Conservation (phyloP, 2,888 invertebrate genomes). For the Drosophila fungiperda region DNA sequence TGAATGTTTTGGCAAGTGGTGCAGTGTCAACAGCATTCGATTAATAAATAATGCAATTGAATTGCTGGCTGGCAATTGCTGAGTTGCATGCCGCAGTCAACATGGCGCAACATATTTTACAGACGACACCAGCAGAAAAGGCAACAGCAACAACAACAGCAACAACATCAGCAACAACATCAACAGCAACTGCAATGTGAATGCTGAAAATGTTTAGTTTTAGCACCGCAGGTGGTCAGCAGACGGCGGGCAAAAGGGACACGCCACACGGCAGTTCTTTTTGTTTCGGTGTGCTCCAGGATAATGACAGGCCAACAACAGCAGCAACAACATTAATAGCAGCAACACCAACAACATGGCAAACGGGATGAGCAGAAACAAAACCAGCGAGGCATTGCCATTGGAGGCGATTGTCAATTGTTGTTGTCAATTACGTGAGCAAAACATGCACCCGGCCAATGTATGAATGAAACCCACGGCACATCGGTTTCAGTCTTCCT, state of each 20-base stretch:
- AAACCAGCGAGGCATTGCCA: constrained; percentile 36
- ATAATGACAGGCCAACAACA: constrained; percentile 67
- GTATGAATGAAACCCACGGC: constrained; percentile 37
- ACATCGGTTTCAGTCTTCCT: neutral
- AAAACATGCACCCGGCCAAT: constrained; percentile 67
- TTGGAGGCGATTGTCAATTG: constrained; percentile 74
- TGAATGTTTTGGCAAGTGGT: constrained; percentile 33
- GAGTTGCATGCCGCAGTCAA: constrained; percentile 41
- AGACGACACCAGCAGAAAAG: constrained; percentile 31
- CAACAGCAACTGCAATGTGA: constrained; percentile 30
- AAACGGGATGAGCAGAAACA: constrained; percentile 21
- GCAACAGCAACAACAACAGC: neutral
- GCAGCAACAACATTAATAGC: constrained; percentile 22
- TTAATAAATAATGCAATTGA: constrained; percentile 73
- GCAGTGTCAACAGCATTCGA: constrained; percentile 66
- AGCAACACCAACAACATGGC: neutral
- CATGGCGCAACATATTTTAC: constrained; percentile 54
- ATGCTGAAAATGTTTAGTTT: constrained; percentile 65
- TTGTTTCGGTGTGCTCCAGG: constrained; percentile 52
- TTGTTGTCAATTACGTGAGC: constrained; percentile 77
- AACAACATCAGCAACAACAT: neutral
- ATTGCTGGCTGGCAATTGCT: constrained; percentile 56
- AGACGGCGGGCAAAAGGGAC: constrained; percentile 45
- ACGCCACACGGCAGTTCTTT: constrained; percentile 41
- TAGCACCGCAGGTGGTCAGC: constrained; percentile 73